Base-by-base conservation (phyloP, 1,140 invertebrate species). In the Cheumatopsyche charites region DNA sequence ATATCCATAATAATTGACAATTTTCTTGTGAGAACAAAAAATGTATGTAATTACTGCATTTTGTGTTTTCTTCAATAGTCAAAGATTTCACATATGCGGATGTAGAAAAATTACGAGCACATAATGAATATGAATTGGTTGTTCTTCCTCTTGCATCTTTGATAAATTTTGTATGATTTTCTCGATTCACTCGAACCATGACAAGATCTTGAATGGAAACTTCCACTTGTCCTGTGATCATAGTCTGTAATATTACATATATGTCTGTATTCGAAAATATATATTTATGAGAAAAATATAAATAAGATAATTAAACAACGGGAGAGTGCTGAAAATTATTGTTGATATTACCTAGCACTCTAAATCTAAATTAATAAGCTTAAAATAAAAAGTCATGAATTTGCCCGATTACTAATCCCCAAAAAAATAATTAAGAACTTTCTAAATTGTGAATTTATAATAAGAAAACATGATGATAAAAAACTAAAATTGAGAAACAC, bases 161-260 rank as follows among this genome's bases (percentile, higher is more conserved):
- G 52, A 29, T 41, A 61, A 11, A 36, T 58, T 68, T 49, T 15
- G 12, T 19, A 13, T 19, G 23, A 21, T 21, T 55, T 26, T 7
- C 29, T 21, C 79, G 78, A 36, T 74, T 78, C 55, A 82, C 80
- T 36, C 80, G 77, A 26, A 82, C 80, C 71, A 78, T 79, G 0
- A 80, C 69, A 67, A 82, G 78, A 58, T 83, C 79, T 73, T 81
- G 77, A 12, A 84, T 79, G 26, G 80, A 77, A 13, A 84, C 81
- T 74, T 84, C 83, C 12, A 83, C 78, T 55, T 81, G 80, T 1
- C 83, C 83, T 0, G 83, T 84, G 1, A 78, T 77, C 78, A 84
- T 80, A 12, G 79, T 80, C 67, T 78, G 47, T 4, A 36, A 36
- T 3, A 36, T 36, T 36, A n/a, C n/a, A n/a, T n/a, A n/a, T n/a